Conservation (phyloP, 2,113 vertebrate species). For the Larimichthys crocea region DNA sequence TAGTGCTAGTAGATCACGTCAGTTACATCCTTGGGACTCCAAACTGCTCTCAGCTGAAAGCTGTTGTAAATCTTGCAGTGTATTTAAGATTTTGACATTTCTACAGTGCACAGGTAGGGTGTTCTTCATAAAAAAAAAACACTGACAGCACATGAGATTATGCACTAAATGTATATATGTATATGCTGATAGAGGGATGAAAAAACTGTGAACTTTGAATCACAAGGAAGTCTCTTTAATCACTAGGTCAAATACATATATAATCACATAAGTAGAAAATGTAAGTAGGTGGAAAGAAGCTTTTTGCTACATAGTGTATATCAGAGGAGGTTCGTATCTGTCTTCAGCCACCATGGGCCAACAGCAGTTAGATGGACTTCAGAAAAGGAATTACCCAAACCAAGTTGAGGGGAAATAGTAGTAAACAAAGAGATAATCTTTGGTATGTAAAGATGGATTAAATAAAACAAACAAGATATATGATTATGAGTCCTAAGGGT, state of each 20-base stretch:
- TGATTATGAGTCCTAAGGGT: too few species aligned
- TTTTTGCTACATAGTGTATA: not conserved
- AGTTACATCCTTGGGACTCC: not conserved
- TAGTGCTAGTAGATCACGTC: not conserved
- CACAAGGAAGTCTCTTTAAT: slow-evolving; percentile 23
- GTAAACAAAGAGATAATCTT: not conserved
- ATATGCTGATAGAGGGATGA: slow-evolving; percentile 11
- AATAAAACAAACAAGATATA: not conserved
- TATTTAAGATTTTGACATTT: slow-evolving; percentile 37
- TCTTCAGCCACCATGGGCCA: too few species aligned
- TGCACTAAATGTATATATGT: not conserved
- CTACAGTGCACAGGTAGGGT: slow-evolving; percentile 7
- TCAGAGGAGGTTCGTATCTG: not conserved
- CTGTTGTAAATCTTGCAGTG: slow-evolving; percentile 11
- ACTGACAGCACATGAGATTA: slow-evolving; percentile 10
- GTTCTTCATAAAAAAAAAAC: slow-evolving; percentile 26
- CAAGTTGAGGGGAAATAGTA: not conserved
- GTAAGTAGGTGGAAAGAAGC: not conserved
- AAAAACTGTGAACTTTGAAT: slow-evolving; percentile 34
- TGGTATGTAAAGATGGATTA: not conserved
- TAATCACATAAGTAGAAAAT: slow-evolving; percentile 2
- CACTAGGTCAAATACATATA: slow-evolving; percentile 14
- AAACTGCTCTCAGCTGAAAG: not conserved
- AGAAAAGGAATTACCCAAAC: not conserved
- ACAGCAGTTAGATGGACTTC: not conserved